Conservation (phyloP, 1,140 invertebrate genomes). For the Diploscapter pachys region DNA sequence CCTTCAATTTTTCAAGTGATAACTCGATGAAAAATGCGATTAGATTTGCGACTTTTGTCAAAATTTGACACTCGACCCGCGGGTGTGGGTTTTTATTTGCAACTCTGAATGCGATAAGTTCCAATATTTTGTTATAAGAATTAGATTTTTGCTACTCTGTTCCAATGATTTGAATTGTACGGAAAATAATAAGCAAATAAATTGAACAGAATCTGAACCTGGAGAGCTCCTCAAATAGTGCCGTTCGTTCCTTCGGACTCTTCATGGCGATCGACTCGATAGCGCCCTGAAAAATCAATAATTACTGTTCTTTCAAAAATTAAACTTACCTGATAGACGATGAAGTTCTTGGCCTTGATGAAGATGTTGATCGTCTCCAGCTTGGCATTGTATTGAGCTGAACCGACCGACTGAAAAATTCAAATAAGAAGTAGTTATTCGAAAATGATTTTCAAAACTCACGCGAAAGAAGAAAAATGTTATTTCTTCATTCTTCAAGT, state of each 20-base stretch:
- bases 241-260: constrained; percentile 94
- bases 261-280: constrained; percentile 99
- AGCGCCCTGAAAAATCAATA: constrained; percentile 69
- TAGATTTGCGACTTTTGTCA: no score
- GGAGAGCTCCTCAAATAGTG: constrained; percentile 97
- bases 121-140: background rate
- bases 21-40: no score
- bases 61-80: no score
- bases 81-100: no score
- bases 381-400: constrained; percentile 75
- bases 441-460: no score
- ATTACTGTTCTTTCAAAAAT: background rate
- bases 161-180: no score
- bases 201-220: constrained; percentile 64
- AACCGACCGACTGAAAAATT: background rate
- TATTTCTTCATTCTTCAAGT: no score
- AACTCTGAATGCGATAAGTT: no score
- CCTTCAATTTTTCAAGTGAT: no score
- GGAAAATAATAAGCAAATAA: background rate
- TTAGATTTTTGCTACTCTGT: constrained; percentile 24
- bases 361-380: constrained; percentile 93
- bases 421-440: background rate
- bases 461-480: no score
- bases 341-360: constrained; percentile 97
- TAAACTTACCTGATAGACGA: constrained; percentile 80